Evolutionary conservation across 2,113 vertebrate species (phyloP).

Genomic region (Rattus norvegicus): DNA sequence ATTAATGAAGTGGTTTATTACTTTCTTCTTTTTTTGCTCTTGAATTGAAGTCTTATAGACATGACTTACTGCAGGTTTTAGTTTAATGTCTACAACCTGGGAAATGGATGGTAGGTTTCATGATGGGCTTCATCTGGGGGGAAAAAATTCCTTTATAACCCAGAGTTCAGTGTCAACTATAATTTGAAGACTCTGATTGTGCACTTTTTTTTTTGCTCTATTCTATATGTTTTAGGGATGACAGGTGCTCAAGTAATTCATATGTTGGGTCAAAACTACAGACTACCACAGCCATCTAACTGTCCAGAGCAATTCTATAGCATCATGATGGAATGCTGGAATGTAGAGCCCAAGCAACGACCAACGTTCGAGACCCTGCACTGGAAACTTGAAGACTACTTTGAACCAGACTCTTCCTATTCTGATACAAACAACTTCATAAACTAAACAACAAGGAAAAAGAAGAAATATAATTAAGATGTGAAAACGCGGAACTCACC

Average conservation of each 20-base stretch:
- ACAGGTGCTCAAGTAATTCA: conserved; percentile 91
- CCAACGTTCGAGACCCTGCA: conserved; percentile 93
- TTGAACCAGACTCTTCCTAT: conserved; percentile 82
- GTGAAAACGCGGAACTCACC: conserved; percentile 2
- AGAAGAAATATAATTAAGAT: neutral
- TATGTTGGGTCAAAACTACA: conserved; percentile 87
- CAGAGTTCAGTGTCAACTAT: neutral
- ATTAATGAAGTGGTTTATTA: conserved; percentile 75
- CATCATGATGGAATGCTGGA: conserved; percentile 95
- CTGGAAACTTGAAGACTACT: conserved; percentile 90
- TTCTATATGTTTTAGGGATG: conserved; percentile 85
- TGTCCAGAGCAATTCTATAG: conserved; percentile 89
- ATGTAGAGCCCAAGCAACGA: conserved; percentile 73
- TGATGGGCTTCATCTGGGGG: neutral
- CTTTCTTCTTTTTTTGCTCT: conserved; percentile 60
- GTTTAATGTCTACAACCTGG: conserved; percentile 45
- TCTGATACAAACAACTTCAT: conserved; percentile 63
- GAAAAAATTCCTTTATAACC: neutral
- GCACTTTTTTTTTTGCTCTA: neutral
- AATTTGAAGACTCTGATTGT: conserved; percentile 21
- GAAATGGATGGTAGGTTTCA: neutral
- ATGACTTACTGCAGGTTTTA: conserved; percentile 42
- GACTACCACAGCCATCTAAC: conserved; percentile 87
- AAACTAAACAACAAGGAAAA: conserved; percentile 20
- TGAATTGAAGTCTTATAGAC: conserved; percentile 51